Evolutionary conservation across 2,113 vertebrate species (phyloP).

Genomic region (Phasianus colchicus): DNA sequence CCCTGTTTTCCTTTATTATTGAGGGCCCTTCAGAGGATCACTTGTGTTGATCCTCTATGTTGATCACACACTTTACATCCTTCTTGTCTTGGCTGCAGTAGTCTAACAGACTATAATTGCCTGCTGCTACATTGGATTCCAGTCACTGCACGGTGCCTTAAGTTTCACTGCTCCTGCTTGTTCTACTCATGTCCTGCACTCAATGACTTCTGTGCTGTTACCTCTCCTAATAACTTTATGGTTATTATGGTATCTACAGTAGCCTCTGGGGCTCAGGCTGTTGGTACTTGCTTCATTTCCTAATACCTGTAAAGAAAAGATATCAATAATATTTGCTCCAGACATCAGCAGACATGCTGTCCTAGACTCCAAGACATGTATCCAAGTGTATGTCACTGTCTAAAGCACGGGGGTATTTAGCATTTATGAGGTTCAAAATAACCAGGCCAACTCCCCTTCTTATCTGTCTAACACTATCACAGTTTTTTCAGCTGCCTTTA

Average conservation of each 20-base stretch:
- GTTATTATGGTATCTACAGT: not conserved
- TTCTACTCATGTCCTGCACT: not conserved
- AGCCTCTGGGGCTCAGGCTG: not conserved
- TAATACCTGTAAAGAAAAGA: not conserved
- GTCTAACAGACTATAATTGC: not conserved
- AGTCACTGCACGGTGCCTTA: not conserved
- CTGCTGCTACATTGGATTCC: not conserved
- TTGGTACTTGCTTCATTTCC: not conserved
- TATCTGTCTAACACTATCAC: not conserved
- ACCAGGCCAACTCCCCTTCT: not conserved
- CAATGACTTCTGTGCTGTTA: not conserved
- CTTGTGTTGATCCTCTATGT: not conserved
- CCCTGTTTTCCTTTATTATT: not conserved
- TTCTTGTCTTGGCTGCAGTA: not conserved
- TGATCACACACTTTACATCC: not conserved
- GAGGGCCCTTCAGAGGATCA: not conserved
- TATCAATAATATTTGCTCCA: not conserved
- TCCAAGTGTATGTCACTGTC: not conserved
- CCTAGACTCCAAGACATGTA: not conserved
- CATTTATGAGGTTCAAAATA: conserved; percentile 25
- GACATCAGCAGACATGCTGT: not conserved
- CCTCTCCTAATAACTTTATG: not conserved
- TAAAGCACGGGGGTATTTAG: not conserved
- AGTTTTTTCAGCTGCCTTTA: not conserved
- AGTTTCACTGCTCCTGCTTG: not conserved